Conservation (phyloP, 2,113 vertebrate genomes). For the Taurulus bubalis region DNA sequence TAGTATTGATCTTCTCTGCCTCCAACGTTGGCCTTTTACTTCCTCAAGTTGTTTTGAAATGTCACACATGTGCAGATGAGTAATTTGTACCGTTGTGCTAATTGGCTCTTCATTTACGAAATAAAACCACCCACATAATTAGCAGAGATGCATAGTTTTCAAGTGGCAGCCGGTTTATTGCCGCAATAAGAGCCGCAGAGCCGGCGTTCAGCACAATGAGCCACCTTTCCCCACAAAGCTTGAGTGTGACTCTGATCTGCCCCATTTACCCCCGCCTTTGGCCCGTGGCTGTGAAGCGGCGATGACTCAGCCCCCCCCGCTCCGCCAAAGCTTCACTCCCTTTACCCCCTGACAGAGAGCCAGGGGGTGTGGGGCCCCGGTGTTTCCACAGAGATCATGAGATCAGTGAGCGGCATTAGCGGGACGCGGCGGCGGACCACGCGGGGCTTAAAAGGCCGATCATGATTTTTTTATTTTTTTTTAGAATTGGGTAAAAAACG, state of each 20-base stretch:
- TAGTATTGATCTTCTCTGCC: background rate
- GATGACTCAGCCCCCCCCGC: slow-evolving; percentile 25
- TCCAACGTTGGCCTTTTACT: background rate
- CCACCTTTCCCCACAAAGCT: slow-evolving; percentile 38
- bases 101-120: slow-evolving; percentile 17
- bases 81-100: background rate
- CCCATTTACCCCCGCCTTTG: slow-evolving; percentile 43
- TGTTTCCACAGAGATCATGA: slow-evolving; percentile 60
- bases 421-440: background rate
- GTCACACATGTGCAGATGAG: background rate
- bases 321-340: background rate
- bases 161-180: slow-evolving; percentile 3
- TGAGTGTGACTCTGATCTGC: slow-evolving; percentile 28
- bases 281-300: slow-evolving; percentile 18
- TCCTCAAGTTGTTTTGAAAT: background rate
- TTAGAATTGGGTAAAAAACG: slow-evolving; percentile 23
- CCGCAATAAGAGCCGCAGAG: background rate
- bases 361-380: background rate
- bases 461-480: slow-evolving; percentile 22
- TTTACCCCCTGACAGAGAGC: slow-evolving; percentile 22
- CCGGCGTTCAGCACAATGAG: background rate
- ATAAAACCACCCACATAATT: background rate
- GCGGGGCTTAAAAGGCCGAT: slow-evolving; percentile 12
- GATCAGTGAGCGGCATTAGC: slow-evolving; percentile 45
- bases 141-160: slow-evolving; percentile 13